phyloP scores from a whole-genome alignment of 1,140 invertebrate species.

The Papilio xuthus region DNA sequence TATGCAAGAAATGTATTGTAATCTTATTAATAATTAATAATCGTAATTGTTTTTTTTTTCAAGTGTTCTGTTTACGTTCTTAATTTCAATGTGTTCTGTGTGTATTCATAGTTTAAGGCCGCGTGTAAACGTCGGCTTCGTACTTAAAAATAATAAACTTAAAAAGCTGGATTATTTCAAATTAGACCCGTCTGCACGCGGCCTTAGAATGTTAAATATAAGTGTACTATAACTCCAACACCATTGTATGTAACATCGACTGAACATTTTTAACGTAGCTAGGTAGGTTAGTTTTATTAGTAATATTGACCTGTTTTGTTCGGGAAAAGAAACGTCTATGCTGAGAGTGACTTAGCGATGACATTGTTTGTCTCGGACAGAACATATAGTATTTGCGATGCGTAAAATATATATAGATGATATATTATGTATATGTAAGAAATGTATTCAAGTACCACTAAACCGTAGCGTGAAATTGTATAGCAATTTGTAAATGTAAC shows the following conservation, averaged over 20 bases:
- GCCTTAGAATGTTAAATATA: constrained; percentile 51
- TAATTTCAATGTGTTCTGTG: constrained; percentile 54
- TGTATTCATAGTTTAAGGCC: constrained; percentile 44
- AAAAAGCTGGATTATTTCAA: constrained; percentile 38
- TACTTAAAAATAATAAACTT: constrained; percentile 47
- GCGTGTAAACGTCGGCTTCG: constrained; percentile 45
- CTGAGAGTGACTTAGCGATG: not conserved
- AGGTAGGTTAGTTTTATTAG: constrained; percentile 62
- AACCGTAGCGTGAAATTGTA: constrained; percentile 63
- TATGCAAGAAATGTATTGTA: constrained; percentile 71
- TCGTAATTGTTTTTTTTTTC: constrained; percentile 44
- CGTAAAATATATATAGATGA: constrained; percentile 48
- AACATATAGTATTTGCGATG: constrained; percentile 37
- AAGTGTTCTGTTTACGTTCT: constrained; percentile 44
- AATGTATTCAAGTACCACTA: constrained; percentile 43
- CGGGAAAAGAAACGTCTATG: constrained; percentile 1
- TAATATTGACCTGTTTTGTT: constrained; percentile 33
- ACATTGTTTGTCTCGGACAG: not conserved
- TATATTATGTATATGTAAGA: constrained; percentile 41
- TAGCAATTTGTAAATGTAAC: constrained; percentile 64
- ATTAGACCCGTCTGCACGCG: constrained; percentile 52
- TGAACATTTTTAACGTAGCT: constrained; percentile 79
- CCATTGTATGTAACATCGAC: constrained; percentile 80
- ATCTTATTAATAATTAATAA: constrained; percentile 58
- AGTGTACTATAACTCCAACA: constrained; percentile 68